phyloP scores from a whole-genome alignment of 2,797 vertebrate species.

The Poecilia picta region DNA sequence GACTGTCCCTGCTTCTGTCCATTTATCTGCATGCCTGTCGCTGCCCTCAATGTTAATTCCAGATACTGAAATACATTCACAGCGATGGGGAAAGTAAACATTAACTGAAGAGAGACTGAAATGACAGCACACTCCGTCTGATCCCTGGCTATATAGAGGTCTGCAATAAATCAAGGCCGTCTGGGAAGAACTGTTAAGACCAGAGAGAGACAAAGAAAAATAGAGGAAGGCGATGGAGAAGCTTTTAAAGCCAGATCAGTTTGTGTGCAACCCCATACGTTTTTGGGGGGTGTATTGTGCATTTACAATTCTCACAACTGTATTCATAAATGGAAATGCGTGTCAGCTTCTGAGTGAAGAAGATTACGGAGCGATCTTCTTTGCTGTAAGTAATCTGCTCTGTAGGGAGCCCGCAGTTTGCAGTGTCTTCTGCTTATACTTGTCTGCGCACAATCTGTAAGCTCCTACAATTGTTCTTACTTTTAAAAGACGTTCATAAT shows the following conservation, averaged over 20 bases:
- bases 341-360: conserved; percentile 21
- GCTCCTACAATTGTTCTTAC: conserved; percentile 1
- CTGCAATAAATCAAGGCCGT: conserved; percentile 67
- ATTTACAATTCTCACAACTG: conserved; percentile 23
- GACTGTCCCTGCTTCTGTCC: conserved; percentile 18
- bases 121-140: conserved; percentile 68
- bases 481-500: background rate
- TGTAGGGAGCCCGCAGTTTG: conserved; percentile 28
- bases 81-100: conserved; percentile 63
- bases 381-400: conserved; percentile 51
- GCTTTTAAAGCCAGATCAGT: conserved; percentile 28
- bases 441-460: conserved; percentile 19
- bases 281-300: conserved; percentile 5
- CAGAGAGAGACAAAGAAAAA: conserved; percentile 23
- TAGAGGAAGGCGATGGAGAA: conserved; percentile 14
- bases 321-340: conserved; percentile 18
- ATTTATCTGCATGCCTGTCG: conserved; percentile 58
- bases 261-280: conserved; percentile 10
- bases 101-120: conserved; percentile 66
- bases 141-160: conserved; percentile 73
- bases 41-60: conserved; percentile 60
- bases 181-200: conserved; percentile 61
- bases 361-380: conserved; percentile 50
- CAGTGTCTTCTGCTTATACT: conserved; percentile 19
- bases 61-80: conserved; percentile 69